Evolutionary conservation across 2,113 vertebrate genomes (phyloP), one percentile per base, ranked within the genome.

Genomic region (Siniperca knerii): DNA sequence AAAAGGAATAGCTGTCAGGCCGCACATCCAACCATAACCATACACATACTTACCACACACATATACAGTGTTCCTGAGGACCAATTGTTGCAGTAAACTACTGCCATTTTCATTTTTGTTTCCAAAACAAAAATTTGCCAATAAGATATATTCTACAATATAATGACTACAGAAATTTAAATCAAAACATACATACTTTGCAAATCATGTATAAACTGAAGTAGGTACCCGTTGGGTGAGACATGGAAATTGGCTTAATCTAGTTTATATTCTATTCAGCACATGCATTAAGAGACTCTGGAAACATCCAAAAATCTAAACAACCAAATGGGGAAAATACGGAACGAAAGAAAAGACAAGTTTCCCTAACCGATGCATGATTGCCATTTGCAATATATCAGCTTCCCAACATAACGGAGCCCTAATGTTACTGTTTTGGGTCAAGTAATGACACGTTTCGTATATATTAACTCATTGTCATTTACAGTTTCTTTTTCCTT

Each of bases 331-430:
- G 88, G 72, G 35, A 68, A 79, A 82, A 79, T 50, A 85, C 57
- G 15, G 16, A 88, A 85, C 54, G 12, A 80, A 87, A 85, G 67
- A 89, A 87, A 78, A 77, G 89, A 92, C 80, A 74, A 72, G 78
- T 89, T 93, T 71, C 85, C 75, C 91, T 88, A 91, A 93, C 82
- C 89, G 90, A 93, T 91, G 91, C 79, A 77, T 96, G 95, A 96
- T 96, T 96, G 96, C 94, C 95, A 90, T 95, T 92, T 95, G 95
- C 95, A 96, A 92, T 92, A 94, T 70, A 91, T 93, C 92, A 93
- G 88, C 89, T 90, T 94, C 86, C 81, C 84, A 92, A 88, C 76
- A 87, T 88, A 90, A 93, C 86, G 75, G 91, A 94, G 92, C 90
- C 93, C 93, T 87, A 93, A 91, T 89, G 68, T 87, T 93, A 93